A percentile compares a stretch with the other conserved stretches of the same genome.
Evolutionary conservation across 2,797 vertebrate genomes (phyloP).

Genomic region (Hyperoplus lanceolatus): DNA sequence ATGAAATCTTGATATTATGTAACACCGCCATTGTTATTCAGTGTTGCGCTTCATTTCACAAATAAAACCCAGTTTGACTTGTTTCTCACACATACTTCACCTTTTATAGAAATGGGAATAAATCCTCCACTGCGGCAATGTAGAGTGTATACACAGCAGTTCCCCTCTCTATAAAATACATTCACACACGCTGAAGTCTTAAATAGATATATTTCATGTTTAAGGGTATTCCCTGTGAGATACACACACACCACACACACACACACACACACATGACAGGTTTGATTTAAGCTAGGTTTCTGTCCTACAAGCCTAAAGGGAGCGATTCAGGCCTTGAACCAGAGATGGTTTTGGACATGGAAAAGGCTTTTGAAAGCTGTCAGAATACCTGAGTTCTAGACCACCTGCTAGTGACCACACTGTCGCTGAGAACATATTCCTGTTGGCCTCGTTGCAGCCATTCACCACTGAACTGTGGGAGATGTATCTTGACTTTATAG

Average conservation of each 20-base stretch:
- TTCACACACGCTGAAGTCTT: conserved; percentile 19
- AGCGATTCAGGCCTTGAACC: conserved; percentile 40
- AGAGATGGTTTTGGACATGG: conserved; percentile 1
- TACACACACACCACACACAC: conserved; percentile 19
- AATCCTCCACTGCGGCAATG: conserved; percentile 36
- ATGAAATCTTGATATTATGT: conserved; percentile 38
- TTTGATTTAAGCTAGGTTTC: conserved; percentile 68
- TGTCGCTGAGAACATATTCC: conserved; percentile 7
- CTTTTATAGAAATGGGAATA: conserved; percentile 57
- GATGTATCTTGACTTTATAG: conserved; percentile 69
- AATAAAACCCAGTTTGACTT: conserved; percentile 70
- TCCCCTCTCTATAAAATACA: conserved; percentile 47
- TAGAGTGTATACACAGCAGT: conserved; percentile 22
- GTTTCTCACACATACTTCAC: conserved; percentile 48
- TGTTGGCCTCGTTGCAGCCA: conserved; percentile 17
- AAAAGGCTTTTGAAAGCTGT: conserved; percentile 13
- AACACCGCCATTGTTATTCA: conserved; percentile 39
- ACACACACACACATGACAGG: conserved; percentile 27
- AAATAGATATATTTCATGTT: conserved; percentile 28
- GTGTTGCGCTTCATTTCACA: conserved; percentile 45
- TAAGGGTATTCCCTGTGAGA: not conserved
- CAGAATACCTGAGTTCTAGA: conserved; percentile 55
- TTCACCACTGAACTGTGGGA: conserved; percentile 42
- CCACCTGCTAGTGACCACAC: conserved; percentile 62
- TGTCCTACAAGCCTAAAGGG: conserved; percentile 54